phyloP scores from a whole-genome alignment of 2,113 vertebrate genomes.

The Tricholaema leucomelas region DNA sequence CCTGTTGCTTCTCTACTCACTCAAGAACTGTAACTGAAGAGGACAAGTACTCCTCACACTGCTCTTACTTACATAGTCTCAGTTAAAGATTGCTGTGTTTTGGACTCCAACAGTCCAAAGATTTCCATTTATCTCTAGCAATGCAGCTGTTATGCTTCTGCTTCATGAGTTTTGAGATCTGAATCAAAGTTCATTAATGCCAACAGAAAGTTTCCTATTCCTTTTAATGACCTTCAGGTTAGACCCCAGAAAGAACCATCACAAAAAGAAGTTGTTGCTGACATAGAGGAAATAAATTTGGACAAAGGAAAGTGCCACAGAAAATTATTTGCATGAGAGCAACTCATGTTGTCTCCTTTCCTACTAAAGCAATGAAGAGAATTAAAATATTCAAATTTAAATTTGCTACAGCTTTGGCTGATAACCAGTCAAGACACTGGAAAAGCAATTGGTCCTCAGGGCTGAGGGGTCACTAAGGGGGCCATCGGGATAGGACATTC shows the following conservation, averaged over 20 bases:
- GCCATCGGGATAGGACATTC: background rate
- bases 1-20: background rate
- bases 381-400: background rate
- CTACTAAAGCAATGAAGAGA: background rate
- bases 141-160: background rate
- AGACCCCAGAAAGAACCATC: background rate
- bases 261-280: background rate
- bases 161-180: background rate
- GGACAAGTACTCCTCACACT: background rate
- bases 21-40: background rate
- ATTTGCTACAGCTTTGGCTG: background rate
- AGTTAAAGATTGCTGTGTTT: background rate
- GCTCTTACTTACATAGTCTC: background rate
- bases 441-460: background rate
- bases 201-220: background rate
- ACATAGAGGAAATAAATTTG: background rate
- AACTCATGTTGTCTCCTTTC: background rate
- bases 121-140: background rate
- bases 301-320: fast-evolving
- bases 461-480: fast-evolving
- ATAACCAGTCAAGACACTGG: background rate
- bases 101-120: background rate
- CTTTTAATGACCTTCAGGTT: background rate
- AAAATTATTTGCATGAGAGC: background rate
- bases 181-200: background rate